Percentiles rank a stretch among this genome's conserved stretches.
Evolutionary conservation across 1,140 invertebrate species (phyloP).

Genomic region (Trachymyrmex septentrionalis): DNA sequence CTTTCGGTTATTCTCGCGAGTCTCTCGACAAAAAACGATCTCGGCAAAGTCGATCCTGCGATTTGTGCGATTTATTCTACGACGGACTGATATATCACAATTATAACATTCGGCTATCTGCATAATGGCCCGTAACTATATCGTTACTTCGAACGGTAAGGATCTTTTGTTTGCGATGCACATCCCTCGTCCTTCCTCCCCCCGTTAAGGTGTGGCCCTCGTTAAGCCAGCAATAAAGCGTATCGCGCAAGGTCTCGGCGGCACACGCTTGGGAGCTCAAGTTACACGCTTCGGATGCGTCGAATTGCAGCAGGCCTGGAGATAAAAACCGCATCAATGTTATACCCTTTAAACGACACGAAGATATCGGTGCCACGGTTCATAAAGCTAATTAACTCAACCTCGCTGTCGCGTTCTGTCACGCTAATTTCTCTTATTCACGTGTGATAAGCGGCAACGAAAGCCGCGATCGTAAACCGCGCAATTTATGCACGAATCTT

Average conservation of each 20-base stretch:
- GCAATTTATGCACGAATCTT: background rate
- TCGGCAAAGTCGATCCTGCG: background rate
- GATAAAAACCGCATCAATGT: slow-evolving; percentile 49
- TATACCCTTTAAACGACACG: background rate
- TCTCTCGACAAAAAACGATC: background rate
- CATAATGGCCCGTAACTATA: slow-evolving; percentile 75
- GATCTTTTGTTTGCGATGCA: slow-evolving; percentile 74
- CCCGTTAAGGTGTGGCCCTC: slow-evolving; percentile 71
- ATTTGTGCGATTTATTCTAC: background rate
- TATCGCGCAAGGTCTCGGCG: slow-evolving; percentile 69
- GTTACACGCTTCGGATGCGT: slow-evolving; percentile 67
- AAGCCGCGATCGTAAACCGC: background rate
- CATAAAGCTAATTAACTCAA: slow-evolving; percentile 2
- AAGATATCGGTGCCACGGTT: slow-evolving; percentile 13
- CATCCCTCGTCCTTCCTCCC: slow-evolving; percentile 62
- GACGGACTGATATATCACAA: slow-evolving; percentile 37
- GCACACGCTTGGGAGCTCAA: slow-evolving; percentile 53
- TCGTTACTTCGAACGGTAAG: slow-evolving; percentile 67
- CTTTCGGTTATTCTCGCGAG: background rate
- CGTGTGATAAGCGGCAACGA: background rate
- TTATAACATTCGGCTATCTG: slow-evolving; percentile 68
- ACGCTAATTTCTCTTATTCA: background rate
- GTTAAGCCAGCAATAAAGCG: slow-evolving; percentile 74
- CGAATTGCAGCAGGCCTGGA: slow-evolving; percentile 44
- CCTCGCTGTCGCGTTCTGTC: background rate